Base-by-base conservation (phyloP, 2,888 invertebrate genomes). In the Sarcophaga caerulescens region DNA sequence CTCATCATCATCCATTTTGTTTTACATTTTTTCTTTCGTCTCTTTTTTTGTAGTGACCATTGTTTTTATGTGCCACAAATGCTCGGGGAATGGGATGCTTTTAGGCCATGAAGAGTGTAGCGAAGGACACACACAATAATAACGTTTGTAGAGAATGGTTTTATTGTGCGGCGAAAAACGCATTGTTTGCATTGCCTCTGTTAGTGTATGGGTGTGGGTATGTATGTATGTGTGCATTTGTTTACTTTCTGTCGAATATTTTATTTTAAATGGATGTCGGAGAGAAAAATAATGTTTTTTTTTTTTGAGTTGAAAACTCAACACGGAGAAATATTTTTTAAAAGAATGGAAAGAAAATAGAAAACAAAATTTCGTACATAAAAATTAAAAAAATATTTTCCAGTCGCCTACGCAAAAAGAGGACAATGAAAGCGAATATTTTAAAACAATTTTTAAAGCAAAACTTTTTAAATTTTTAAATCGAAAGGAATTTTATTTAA, bases 221-320 rank as follows among this genome's bases (percentile, higher is more conserved):
- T 57, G 62, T 62, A 19, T 35, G 35, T 35, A 2, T 35, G 35
- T 10, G 35, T 35, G 10, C 2, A 8, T 35, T 73, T 77, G 77
- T 78, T 73, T 83, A 60, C 47, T 82, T 81, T 76, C 35, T 82
- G 62, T 57, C 44, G 63, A 75, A 81, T 57, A 81, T 75, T 75
- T 35, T 35, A 35, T 35, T 35, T 35, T 57, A 68, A 62, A 81
- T 69, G 62, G 21, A 57, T 68, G 75, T n/a, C 52, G 35, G 35
- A 1, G 1, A 35, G 35, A 35, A 35, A 63, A 76, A 76, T 19
- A 63, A 45, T 76, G 68, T 75, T 57, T 71, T 73, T 25, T 69
- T 23, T 14, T 68, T 47, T 80, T 47, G 52, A 5, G 21, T 45
- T 4, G 8, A 66, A 57, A 65, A 44, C 17, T 65, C 19, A 57